phyloP scores from a whole-genome alignment of 2,797 vertebrate species.

The Poliocrania exsul region DNA sequence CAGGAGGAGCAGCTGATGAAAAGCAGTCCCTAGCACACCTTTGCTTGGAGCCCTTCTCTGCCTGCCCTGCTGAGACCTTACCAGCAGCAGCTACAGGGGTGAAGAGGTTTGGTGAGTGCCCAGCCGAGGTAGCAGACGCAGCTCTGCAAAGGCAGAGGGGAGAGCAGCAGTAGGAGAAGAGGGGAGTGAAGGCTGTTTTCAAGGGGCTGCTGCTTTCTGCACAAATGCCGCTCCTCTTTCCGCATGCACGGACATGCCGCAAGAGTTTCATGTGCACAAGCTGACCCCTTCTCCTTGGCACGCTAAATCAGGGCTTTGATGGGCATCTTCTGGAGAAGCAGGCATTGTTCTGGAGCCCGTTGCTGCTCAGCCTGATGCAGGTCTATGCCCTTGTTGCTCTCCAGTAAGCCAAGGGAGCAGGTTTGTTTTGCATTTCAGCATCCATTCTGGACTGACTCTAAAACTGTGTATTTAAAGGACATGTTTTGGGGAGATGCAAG shows the following conservation, averaged over 20 bases:
- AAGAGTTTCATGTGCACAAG: background rate
- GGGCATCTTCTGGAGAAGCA: background rate
- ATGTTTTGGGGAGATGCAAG: fast-evolving
- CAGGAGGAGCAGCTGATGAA: background rate
- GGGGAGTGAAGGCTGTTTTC: background rate
- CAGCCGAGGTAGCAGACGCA: fast-evolving
- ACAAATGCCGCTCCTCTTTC: background rate
- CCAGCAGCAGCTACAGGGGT: background rate
- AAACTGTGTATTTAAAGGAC: background rate
- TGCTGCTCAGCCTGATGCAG: background rate
- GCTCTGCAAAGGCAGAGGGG: background rate
- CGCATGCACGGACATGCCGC: fast-evolving
- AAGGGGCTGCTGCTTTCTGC: background rate
- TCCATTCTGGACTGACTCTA: background rate
- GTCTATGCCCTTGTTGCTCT: background rate
- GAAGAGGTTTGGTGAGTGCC: background rate
- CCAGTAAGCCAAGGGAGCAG: background rate
- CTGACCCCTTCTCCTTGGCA: background rate
- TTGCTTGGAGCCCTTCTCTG: background rate
- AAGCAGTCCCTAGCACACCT: background rate
- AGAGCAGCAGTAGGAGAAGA: background rate
- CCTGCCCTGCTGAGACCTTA: background rate
- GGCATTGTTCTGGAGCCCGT: background rate
- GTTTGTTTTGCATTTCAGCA: background rate
- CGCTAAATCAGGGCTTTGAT: background rate